These are phyloP conservation scores for Rhynchophorus ferrugineus DNA, from an alignment of 1,140 invertebrate genomes.

Conservation along the genomic window DNA sequence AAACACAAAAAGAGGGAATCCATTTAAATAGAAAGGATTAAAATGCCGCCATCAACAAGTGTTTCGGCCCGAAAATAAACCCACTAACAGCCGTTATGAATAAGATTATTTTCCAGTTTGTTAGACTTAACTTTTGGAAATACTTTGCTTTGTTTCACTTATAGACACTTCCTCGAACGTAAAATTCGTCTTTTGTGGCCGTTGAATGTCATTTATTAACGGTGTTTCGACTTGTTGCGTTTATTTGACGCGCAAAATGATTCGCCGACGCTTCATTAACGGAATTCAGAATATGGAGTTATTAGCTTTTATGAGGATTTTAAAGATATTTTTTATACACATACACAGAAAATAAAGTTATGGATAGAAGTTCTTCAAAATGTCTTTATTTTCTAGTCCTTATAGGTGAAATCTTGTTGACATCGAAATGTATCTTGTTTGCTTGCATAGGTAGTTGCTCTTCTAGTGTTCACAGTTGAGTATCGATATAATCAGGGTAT, in stretches of 20 bases:
- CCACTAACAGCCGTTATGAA: slow-evolving; percentile 30
- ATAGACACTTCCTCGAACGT: slow-evolving; percentile 26
- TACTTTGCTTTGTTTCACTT: slow-evolving; percentile 30
- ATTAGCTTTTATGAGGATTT: too few relatives aligned
- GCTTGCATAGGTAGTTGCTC: too few relatives aligned
- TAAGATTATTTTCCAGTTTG: slow-evolving; percentile 33
- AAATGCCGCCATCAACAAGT: slow-evolving; percentile 25
- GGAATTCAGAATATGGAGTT: too few relatives aligned
- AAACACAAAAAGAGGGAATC: neutral
- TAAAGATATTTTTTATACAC: too few relatives aligned
- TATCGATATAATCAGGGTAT: too few relatives aligned
- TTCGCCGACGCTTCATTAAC: neutral
- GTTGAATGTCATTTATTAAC: slow-evolving; percentile 7
- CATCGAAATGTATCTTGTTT: too few relatives aligned
- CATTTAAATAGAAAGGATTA: slow-evolving; percentile 16
- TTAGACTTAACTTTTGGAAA: slow-evolving; percentile 25
- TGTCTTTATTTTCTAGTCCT: too few relatives aligned
- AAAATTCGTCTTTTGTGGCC: slow-evolving; percentile 14
- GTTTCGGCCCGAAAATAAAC: slow-evolving; percentile 24
- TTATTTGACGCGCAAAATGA: neutral
- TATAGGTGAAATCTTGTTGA: too few relatives aligned
- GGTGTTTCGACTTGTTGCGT: slow-evolving; percentile 3
- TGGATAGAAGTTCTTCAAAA: too few relatives aligned
- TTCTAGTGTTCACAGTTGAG: too few relatives aligned
- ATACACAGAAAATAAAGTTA: too few relatives aligned